These are phyloP conservation scores for Rutpela maculata DNA, from an alignment of 2,888 invertebrate genomes.

Conservation along the genomic window DNA sequence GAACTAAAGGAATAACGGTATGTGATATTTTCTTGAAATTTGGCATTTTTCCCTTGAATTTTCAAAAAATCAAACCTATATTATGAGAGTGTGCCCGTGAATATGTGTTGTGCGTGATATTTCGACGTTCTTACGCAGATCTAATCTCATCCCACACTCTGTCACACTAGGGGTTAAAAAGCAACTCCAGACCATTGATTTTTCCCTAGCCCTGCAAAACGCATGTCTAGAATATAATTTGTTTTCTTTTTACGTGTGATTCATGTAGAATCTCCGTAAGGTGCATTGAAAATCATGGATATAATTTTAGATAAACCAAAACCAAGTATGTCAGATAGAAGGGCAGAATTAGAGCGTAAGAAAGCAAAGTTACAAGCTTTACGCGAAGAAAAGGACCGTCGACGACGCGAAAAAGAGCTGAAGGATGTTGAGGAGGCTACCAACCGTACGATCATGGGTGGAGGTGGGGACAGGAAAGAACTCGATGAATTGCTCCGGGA, in stretches of 20 bases:
- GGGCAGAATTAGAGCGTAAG: slow-evolving; percentile 94
- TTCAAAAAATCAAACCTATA: not conserved
- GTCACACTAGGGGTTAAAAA: not conserved
- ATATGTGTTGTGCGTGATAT: not conserved
- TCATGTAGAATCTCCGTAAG: slow-evolving; percentile 43
- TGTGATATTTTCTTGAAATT: slow-evolving; percentile 29
- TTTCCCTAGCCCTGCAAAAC: slow-evolving; percentile 51
- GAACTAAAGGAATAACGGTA: slow-evolving; percentile 44
- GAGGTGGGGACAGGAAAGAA: slow-evolving; percentile 78
- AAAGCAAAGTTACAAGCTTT: slow-evolving; percentile 93
- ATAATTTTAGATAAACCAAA: slow-evolving; percentile 62
- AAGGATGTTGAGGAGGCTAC: slow-evolving; percentile 88
- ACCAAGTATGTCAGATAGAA: slow-evolving; percentile 86
- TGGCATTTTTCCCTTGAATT: slow-evolving; percentile 26
- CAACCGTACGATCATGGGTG: slow-evolving; percentile 75
- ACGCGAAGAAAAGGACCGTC: slow-evolving; percentile 91
- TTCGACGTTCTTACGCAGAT: slow-evolving; percentile 9
- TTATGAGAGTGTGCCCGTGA: not conserved
- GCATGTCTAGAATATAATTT: slow-evolving; percentile 58
- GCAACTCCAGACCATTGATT: slow-evolving; percentile 58
- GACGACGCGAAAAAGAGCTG: slow-evolving; percentile 89
- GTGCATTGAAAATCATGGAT: slow-evolving; percentile 56
- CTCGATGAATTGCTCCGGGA: slow-evolving; percentile 91
- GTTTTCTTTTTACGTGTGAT: slow-evolving; percentile 55
- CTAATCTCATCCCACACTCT: not conserved